These are phyloP conservation scores for Artibeus jamaicensis DNA, from an alignment of 2,797 vertebrate species.

Conservation along the genomic window DNA sequence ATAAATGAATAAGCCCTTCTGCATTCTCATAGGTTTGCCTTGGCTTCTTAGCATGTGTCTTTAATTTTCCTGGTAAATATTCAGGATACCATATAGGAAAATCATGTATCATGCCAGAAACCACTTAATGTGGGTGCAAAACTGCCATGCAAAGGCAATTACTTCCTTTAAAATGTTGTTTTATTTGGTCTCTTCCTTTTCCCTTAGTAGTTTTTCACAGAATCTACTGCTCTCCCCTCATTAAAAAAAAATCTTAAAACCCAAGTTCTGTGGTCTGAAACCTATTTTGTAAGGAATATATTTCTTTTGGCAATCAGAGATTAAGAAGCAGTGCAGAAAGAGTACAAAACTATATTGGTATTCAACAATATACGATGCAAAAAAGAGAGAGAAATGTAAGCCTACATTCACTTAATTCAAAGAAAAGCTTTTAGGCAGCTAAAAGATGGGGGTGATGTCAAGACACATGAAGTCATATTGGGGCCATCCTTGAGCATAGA, in stretches of 20 bases:
- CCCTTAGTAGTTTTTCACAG: background rate
- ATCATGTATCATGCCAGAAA: background rate
- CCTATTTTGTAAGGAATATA: slow-evolving; percentile 57
- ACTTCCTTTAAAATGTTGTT: slow-evolving; percentile 24
- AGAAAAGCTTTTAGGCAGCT: slow-evolving; percentile 62
- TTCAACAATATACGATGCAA: slow-evolving; percentile 64
- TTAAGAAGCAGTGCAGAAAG: slow-evolving; percentile 56
- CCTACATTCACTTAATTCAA: slow-evolving; percentile 68
- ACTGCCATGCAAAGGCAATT: slow-evolving; percentile 13
- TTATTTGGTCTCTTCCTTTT: slow-evolving; percentile 39
- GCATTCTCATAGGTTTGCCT: background rate
- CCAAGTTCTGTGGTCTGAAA: slow-evolving; percentile 69
- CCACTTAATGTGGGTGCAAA: background rate
- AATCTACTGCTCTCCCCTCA: background rate
- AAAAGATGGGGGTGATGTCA: slow-evolving; percentile 48
- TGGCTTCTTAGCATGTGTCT: slow-evolving; percentile 43
- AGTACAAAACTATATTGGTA: slow-evolving; percentile 59
- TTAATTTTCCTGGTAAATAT: slow-evolving; percentile 10
- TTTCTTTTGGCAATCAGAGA: slow-evolving; percentile 63
- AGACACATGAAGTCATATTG: slow-evolving; percentile 4
- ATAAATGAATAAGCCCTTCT: background rate
- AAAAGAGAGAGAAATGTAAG: slow-evolving; percentile 65
- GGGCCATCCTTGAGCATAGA: background rate
- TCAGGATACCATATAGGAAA: slow-evolving; percentile 39
- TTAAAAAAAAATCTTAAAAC: slow-evolving; percentile 21